Conservation (phyloP, 2,797 vertebrate genomes). For the Antrozous pallidus region DNA sequence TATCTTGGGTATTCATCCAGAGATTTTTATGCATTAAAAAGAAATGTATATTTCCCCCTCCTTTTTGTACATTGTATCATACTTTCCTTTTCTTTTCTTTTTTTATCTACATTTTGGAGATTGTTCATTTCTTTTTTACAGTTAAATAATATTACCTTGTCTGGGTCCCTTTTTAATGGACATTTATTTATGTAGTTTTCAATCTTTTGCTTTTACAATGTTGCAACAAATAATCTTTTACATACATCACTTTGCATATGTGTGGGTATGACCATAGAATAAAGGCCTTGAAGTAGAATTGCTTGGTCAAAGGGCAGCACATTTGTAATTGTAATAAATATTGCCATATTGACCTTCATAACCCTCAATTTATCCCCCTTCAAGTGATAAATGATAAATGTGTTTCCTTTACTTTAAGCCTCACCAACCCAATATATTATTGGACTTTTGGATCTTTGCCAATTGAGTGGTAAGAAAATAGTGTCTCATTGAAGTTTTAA, state of each 20-base stretch:
- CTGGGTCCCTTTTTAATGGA: background rate
- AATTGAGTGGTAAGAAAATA: background rate
- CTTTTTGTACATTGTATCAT: background rate
- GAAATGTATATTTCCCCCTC: background rate
- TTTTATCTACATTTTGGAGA: background rate
- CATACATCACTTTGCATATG: slow-evolving; percentile 29
- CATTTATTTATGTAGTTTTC: background rate
- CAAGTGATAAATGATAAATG: slow-evolving; percentile 30
- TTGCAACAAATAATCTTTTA: background rate
- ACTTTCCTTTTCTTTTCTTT: background rate
- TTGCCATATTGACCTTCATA: slow-evolving; percentile 26
- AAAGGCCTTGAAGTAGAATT: slow-evolving; percentile 23
- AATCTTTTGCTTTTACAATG: background rate
- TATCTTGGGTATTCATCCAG: background rate
- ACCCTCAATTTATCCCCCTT: slow-evolving; percentile 26
- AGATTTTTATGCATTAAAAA: slow-evolving; percentile 11
- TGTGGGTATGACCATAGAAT: background rate
- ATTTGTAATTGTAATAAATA: slow-evolving; percentile 62
- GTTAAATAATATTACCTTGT: slow-evolving; percentile 4
- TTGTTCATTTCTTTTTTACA: slow-evolving; percentile 8
- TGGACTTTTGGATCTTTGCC: slow-evolving; percentile 20
- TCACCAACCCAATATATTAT: background rate
- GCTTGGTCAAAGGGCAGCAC: background rate
- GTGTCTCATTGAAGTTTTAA: background rate
- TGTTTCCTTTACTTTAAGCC: background rate